phyloP scores from a whole-genome alignment of 2,113 vertebrate genomes.

The Nycticorax nycticorax region DNA sequence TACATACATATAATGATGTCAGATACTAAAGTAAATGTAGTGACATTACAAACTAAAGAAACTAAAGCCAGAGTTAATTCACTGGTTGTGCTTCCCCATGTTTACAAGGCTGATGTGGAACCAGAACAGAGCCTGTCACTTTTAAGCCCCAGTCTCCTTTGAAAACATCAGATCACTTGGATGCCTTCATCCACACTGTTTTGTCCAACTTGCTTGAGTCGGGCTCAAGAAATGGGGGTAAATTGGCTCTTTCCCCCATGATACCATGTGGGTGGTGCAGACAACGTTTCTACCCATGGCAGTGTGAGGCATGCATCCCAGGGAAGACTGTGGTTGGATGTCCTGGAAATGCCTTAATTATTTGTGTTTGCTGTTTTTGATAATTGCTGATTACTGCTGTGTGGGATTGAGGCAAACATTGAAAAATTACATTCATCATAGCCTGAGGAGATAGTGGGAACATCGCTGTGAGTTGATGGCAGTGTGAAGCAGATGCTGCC shows the following conservation, averaged over 20 bases:
- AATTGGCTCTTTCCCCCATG: neutral
- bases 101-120: neutral
- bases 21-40: neutral
- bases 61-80: neutral
- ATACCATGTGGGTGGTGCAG: neutral
- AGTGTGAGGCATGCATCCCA: neutral
- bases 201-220: neutral
- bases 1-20: neutral
- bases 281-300: neutral
- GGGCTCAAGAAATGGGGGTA: neutral
- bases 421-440: conserved; percentile 7
- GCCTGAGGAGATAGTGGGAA: conserved; percentile 7
- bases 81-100: neutral
- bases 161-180: neutral
- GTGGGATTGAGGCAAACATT: conserved; percentile 17
- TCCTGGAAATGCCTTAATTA: conserved; percentile 26
- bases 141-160: neutral
- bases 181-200: neutral
- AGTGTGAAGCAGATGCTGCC: neutral
- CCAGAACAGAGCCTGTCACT: neutral
- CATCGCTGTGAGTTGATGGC: neutral
- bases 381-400: conserved; percentile 50
- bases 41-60: neutral
- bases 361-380: conserved; percentile 31
- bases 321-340: neutral